A percentile compares a stretch with the other conserved stretches of the same genome.
Evolutionary conservation across 2,113 vertebrate species (phyloP).

Genomic region (Eclectus roratus): DNA sequence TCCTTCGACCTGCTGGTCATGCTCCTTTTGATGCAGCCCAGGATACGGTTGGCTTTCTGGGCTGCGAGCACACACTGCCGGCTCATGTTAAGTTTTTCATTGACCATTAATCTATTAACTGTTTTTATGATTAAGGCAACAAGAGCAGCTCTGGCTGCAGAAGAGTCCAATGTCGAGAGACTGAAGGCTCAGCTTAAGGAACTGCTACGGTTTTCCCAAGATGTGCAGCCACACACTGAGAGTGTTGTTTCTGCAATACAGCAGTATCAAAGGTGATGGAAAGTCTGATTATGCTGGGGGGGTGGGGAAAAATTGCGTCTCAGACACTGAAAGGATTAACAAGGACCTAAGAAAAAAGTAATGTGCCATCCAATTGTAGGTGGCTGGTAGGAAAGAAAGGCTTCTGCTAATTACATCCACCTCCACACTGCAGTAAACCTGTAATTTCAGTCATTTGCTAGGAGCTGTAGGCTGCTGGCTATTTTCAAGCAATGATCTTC

Average conservation of each 20-base stretch:
- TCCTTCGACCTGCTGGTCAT: too few species aligned
- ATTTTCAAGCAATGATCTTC: not conserved
- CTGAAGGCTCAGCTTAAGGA: constrained; percentile 87
- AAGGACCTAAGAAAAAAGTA: not conserved
- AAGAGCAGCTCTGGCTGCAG: constrained; percentile 71
- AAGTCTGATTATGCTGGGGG: not conserved
- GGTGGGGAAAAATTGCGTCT: not conserved
- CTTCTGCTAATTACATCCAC: not conserved
- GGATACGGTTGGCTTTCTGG: too few species aligned
- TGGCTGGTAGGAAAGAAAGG: not conserved
- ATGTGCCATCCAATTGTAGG: not conserved
- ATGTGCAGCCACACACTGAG: constrained; percentile 77
- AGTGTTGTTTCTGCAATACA: constrained; percentile 83
- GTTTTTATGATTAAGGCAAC: constrained; percentile 73
- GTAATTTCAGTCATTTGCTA: not conserved
- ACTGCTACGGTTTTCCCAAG: constrained; percentile 80
- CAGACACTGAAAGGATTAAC: not conserved
- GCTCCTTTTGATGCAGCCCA: too few species aligned
- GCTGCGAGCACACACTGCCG: too few species aligned
- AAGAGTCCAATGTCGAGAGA: constrained; percentile 80
- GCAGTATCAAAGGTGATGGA: constrained; percentile 86
- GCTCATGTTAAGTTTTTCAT: too few species aligned
- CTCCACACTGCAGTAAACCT: not conserved
- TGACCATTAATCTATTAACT: not conserved
- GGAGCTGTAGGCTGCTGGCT: not conserved